A percentile compares a stretch with the other conserved stretches of the same genome.
phyloP scores from a whole-genome alignment of 2,113 vertebrate species.

The Pseudopodoces humilis region DNA sequence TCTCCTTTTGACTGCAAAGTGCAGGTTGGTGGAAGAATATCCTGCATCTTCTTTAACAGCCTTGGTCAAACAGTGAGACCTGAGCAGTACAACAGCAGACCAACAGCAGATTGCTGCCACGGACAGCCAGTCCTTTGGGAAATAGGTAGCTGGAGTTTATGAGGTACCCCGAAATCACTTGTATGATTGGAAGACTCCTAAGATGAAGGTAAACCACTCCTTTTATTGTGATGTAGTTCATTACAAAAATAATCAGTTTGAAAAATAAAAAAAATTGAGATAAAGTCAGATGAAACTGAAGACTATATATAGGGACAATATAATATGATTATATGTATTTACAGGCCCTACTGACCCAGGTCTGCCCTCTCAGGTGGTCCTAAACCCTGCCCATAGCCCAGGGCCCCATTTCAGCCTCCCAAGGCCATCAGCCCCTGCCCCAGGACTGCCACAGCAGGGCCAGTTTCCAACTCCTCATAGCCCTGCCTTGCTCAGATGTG shows the following conservation, averaged over 20 bases:
- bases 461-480: not conserved
- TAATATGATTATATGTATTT: no score
- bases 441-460: not conserved
- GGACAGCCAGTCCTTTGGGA: not conserved
- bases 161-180: not conserved
- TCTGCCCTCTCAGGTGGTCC: rapidly evolving
- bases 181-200: not conserved
- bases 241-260: not conserved
- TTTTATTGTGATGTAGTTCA: not conserved
- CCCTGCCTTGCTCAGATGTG: not conserved
- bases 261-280: not conserved
- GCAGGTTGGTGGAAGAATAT: not conserved
- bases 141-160: not conserved
- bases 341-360: not conserved
- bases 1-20: not conserved
- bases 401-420: rapidly evolving
- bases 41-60: not conserved
- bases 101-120: not conserved
- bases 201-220: not conserved
- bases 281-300: not conserved
- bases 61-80: not conserved
- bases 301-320: not conserved
- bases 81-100: not conserved
- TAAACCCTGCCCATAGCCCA: no score
- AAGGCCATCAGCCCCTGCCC: not conserved